Evolutionary conservation across 2,113 vertebrate species (phyloP), one percentile per base, ranked within the genome.

Genomic region (Passer domesticus): DNA sequence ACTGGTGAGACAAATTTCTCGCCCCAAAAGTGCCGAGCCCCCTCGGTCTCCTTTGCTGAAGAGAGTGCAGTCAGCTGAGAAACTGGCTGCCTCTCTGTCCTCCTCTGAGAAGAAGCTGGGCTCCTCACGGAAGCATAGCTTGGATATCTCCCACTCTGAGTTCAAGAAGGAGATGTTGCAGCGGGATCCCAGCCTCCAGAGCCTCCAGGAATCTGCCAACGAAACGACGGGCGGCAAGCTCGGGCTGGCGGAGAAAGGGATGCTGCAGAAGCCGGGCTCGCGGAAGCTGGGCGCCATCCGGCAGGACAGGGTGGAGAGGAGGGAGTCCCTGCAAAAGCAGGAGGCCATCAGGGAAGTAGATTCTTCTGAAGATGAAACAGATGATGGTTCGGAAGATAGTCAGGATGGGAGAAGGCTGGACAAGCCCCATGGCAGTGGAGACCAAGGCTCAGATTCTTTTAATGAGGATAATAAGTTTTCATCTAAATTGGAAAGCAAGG

Each of bases 291-390:
- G 99, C 3, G 98, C 99, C 63, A 99, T 99, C 90, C 97, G 99
- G 13, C 99, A 99, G 93, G 99, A 99, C 97, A 93, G 99, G 7
- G 99, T 98, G 27, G 99, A 99, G 93, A 98, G 99, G 52, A 97
- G 99, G 23, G 99, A 99, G 88, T 99, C 99, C 3, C 97, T 99
- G 53, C 99, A 99, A 96, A 99, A 99, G 88, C 99, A 99, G 50
- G 99, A 99, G 94, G 99, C 99, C 93, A 99, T 99, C 94, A 98
- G 98, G 21, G 99, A 99, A 97, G 99, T 99, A 17, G 99, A 99
- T 91, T 99, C 99, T 13, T 99, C 99, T 0, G 99, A 99, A 97
- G 99, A 99, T 95, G 99, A 99, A 97, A 98, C 98, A 0, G 99
- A 99, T 28, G 99, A 99, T 72, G 99, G 98, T 43, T 99, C 99